Base-by-base conservation (phyloP, 2,797 vertebrate species). In the Cossypha niveicapilla region DNA sequence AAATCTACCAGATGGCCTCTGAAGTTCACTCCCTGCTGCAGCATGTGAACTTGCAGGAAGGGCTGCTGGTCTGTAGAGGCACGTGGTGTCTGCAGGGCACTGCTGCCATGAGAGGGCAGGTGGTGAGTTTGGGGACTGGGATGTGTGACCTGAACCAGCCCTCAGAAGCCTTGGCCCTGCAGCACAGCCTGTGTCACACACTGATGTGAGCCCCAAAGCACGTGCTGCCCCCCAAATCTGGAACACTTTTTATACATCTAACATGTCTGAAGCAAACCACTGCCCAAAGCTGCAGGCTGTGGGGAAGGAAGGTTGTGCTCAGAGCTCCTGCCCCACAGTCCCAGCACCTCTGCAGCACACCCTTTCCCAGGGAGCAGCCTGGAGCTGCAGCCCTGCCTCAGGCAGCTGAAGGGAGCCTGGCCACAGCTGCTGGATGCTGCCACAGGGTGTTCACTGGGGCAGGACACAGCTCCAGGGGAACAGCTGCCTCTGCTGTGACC, bases 271-370 rank as follows among this genome's bases (percentile, higher is more conserved):
- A 62, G 23, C 21, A 18, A 73, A 13, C 8, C 23, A 10, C 14
- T 32, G 58, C 41, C 9, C 35, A 18, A 17, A 8, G 8, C 21
- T 41, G 6, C 21, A 32, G 30, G 23, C 71, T 66, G 23, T n/a
- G 28, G 39, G 39, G 14, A 25, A 32, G 39, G 14, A 25, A 32
- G 30, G 35, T 25, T 54, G 18, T 45, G 58, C 48, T 63, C 62
- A 21, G 25, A 57, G 53, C 9, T 39, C 21, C 23, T 73, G 68
- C 23, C 54, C n/a, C 47, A 18, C 27, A 4, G 5, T 45, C 8
- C 37, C 9, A 11, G 2, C 16, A 10, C 6, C 0, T 8, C 25
- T 32, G 30, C 35, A 17, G 34, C 0, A 0, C 7, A 58, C 3
- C 16, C 18, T 21, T 32, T 34, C 14, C 10, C 21, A 10, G 70